A percentile compares a stretch with the other conserved stretches of the same genome.
phyloP scores from a whole-genome alignment of 2,797 vertebrate species.

The Poecilia velifera region DNA sequence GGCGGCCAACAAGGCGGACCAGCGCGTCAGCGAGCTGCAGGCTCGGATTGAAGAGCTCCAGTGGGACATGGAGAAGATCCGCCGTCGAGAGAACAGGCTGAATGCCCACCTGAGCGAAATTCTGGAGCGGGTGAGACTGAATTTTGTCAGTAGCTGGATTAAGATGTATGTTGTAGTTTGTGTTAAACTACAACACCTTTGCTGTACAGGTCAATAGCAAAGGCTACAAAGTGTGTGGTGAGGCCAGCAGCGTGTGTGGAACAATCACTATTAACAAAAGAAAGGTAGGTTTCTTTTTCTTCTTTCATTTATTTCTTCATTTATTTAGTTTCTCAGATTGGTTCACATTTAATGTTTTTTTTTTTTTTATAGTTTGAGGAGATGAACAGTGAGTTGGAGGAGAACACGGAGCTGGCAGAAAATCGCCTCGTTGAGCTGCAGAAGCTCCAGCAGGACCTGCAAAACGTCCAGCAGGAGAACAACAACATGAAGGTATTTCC shows the following conservation, averaged over 20 bases:
- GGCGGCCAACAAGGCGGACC: slow-evolving; percentile 91
- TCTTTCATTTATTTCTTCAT: not conserved
- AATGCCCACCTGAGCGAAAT: slow-evolving; percentile 93
- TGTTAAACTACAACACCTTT: slow-evolving; percentile 5
- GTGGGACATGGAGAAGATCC: slow-evolving; percentile 98
- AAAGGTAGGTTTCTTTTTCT: slow-evolving; percentile 82
- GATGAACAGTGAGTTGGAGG: slow-evolving; percentile 97
- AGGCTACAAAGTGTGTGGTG: slow-evolving; percentile 97
- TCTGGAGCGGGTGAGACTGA: slow-evolving; percentile 86
- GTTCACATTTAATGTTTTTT: not conserved
- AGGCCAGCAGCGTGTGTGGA: slow-evolving; percentile 95
- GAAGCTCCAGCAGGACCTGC: slow-evolving; percentile 92
- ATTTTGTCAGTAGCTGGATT: not conserved
- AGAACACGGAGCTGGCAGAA: slow-evolving; percentile 93
- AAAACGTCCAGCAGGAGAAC: slow-evolving; percentile 90
- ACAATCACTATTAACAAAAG: slow-evolving; percentile 96
- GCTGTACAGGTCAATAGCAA: slow-evolving; percentile 92
- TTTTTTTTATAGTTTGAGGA: slow-evolving; percentile 87
- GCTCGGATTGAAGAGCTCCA: slow-evolving; percentile 94
- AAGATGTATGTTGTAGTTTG: not conserved
- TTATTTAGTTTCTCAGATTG: not conserved
- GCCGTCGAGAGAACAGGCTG: slow-evolving; percentile 92
- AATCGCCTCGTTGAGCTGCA: slow-evolving; percentile 92
- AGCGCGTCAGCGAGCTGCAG: slow-evolving; percentile 91
- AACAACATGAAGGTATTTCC: slow-evolving; percentile 87